Evolutionary conservation across 1,140 invertebrate species (phyloP), one percentile per base, ranked within the genome.

Genomic region (Drosophila albomicans): DNA sequence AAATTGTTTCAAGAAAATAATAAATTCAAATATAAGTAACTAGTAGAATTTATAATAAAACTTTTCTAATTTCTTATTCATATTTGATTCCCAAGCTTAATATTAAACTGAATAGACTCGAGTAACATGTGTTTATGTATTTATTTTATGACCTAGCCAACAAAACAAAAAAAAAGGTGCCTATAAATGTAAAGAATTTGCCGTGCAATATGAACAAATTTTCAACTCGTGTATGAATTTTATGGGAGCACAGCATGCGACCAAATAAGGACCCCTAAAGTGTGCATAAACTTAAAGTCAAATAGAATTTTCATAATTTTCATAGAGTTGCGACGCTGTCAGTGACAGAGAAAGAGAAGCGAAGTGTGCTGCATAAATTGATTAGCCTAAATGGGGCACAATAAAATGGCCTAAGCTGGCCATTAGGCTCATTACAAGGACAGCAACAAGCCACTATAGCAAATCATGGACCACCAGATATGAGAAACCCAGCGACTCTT

Each of bases 371-470:
- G 16, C 81, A 79, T 82, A 82, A 82, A 82, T 79, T 82, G 80
- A 82, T 82, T 82, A 82, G 75, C 38, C 64, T 49, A 66, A 75
- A 75, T 57, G 68, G 59, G 58, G 28, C 15, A 51, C 73, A 77
- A 77, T 74, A 84, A 80, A 77, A 80, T 80, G 58, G 32, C 51
- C 71, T 75, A 86, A 78, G 68, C 75, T 79, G 48, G 32, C 74
- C 72, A 79, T 87, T 72, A 86, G 68, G 52, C 54, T 67, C 84
- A 79, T 88, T 79, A 79, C 63, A 69, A 48, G 51, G 25, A 45
- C 51, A 65, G 25, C 54, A 75, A 64, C 66, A 71, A 38, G 8
- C 52, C 46, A 72, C 80, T 61, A 70, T 66, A 49, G 67, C 45
- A 74, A 68, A 71, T 48, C 59, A 67, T 49, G 52, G 51, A 13